Base-by-base conservation (phyloP, 2,113 vertebrate species). In the Ochotona curzoniae region DNA sequence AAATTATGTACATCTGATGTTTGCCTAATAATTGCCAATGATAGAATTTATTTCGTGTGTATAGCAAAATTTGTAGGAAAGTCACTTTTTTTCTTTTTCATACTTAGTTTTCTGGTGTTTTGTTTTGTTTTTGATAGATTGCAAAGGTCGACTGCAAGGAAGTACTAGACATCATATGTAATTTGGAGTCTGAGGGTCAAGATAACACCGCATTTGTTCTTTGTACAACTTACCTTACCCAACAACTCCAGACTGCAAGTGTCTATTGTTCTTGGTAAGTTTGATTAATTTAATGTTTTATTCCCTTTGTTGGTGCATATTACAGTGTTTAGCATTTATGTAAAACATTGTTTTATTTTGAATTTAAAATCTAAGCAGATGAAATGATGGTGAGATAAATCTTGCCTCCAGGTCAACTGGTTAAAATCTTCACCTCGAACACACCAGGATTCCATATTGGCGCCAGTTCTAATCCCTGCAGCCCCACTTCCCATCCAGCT, bases 141-240 rank as follows among this genome's bases (percentile, higher is more conserved):
- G 99, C 99, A 76, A 99, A 98, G 93, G 98, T 99, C 76, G 99
- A 99, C 97, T 99, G 99, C 93, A 99, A 99, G 95, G 99, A 99
- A 92, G 98, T 99, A 3, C 97, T 99, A 95, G 99, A 99, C 95
- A 99, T 99, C 94, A 99, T 99, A 79, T 99, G 99, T 97, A 99
- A 98, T 95, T 96, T 99, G 97, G 99, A 99, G 96, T 98, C 98
- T 0, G 99, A 99, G 93, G 99, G 99, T n/a, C 99, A 99, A 96
- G 99, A 99, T 97, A 99, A 98, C 35, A 99, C 99, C 66, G 99
- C 99, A 4, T 99, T 99, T 97, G 98, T 99, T 97, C 98, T 99
- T 95, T 99, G 99, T 97, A 99, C 99, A 70, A 99, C 99, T 0
- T 99, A 99, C 93, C 98, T 99, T 95, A 99, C 99, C 60, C 99